phyloP scores from a whole-genome alignment of 2,113 vertebrate genomes.

The Phainopepla nitens region DNA sequence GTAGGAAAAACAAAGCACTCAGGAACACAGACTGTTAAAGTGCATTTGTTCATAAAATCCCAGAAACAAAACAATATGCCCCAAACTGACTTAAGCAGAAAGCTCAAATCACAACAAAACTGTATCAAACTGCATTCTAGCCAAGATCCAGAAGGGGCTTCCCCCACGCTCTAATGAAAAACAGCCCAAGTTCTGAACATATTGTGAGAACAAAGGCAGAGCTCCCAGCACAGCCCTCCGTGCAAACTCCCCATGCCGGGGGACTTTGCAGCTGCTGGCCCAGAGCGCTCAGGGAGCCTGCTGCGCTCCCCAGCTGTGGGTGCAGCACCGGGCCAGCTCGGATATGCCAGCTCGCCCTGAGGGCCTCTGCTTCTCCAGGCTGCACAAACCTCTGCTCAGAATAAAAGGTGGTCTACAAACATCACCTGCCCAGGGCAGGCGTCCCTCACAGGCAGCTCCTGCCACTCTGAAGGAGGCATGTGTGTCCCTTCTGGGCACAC shows the following conservation, averaged over 20 bases:
- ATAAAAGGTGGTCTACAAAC: background rate
- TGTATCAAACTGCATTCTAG: background rate
- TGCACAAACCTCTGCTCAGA: background rate
- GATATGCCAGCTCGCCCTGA: background rate
- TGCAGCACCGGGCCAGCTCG: background rate
- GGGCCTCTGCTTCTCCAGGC: no score
- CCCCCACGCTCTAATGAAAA: rapidly evolving
- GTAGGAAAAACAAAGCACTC: background rate
- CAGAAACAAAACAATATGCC: background rate
- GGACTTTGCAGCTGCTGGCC: background rate
- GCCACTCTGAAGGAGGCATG: background rate
- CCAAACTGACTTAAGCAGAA: background rate
- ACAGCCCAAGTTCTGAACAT: background rate
- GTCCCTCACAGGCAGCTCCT: background rate
- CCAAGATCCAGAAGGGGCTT: background rate
- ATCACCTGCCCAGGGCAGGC: rapidly evolving
- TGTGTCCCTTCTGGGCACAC: rapidly evolving
- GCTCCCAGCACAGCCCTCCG: background rate
- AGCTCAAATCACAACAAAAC: background rate
- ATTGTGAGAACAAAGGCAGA: background rate
- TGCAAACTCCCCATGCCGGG: rapidly evolving
- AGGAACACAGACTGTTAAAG: background rate
- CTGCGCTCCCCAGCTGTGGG: background rate
- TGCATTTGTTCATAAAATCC: background rate
- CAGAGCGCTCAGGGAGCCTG: no score